Evolutionary conservation across 2,113 vertebrate species (phyloP), one percentile per base, ranked within the genome.

Genomic region (Gobius niger): DNA sequence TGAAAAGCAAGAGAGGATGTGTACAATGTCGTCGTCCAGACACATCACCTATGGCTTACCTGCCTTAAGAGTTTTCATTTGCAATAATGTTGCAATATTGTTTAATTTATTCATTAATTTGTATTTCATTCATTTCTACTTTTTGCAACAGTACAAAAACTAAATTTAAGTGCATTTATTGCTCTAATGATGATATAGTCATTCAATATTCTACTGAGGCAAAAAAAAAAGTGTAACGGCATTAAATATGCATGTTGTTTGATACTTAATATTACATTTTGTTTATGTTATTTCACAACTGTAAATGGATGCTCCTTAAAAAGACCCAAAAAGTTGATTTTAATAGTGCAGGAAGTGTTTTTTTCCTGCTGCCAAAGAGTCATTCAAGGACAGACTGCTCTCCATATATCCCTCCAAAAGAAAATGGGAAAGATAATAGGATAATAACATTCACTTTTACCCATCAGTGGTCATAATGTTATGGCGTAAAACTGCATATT

Each of bases 1-100:
- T 99, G 80, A 44, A 59, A 75, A 12, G 91, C 4, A 16, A 12
- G 18, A 9, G 7, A 52, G 9, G 8, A 52, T 52, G n/a, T 5
- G 5, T 6, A 24, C 18, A 24, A 54, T 18, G 5, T 19, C 9
- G 24, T 52, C 7, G 19, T 12, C 19, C 18, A 54, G 52, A 1
- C 10, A 24, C 24, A 54, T 24, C 24, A 54, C 4, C 1, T 10
- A 54, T 52, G 16, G 7, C 18, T 52, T 18, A 18, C 16, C 8
- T 51, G 8, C n/a, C n/a, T n/a, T n/a, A n/a, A n/a, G n/a, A n/a
- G n/a, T 34, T 34, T 34, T 34, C 24, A 34, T 34, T 34, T 34
- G 24, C 24, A 34, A 34, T 34, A 34, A 34, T 34, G 24, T 34
- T 34, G 24, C 24, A 34, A 34, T 34, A 34, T 34, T 34, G 24